Evolutionary conservation across 1,140 invertebrate genomes (phyloP), one percentile per base, ranked within the genome.

Genomic region (Drosophila melanogaster): DNA sequence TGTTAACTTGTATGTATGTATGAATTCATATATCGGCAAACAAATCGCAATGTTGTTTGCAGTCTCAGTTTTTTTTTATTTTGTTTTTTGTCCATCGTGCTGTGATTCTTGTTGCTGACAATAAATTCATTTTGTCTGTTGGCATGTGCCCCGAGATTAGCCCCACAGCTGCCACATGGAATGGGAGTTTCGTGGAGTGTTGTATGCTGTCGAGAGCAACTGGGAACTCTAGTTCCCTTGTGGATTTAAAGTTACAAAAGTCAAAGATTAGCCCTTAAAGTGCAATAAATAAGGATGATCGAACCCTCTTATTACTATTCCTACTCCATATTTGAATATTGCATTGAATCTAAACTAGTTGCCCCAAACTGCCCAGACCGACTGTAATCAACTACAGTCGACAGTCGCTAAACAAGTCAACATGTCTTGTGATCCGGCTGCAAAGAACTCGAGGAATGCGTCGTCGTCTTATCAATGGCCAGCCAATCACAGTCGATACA

Each of bases 391-490:
- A 55, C 62, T 61, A 41, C 55, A 37, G 67, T 38, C 51, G 44
- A 49, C 64, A 69, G 51, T 69, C 66, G 66, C 69, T 53, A 72
- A 72, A 72, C 66, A 59, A 60, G 67, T 73, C 55, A 60, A 51
- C 66, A 41, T 71, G 69, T 53, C 41, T 69, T 19, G 19, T 38
- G 14, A 22, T 58, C 37, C 51, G 56, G 66, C 55, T 44, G 30
- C 35, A 73, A 73, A 73, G 67, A 55, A 73, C 70, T 73, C 43
- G 49, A 30, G 67, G 70, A 73, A 72, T 73, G 70, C 49, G 30
- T 30, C 49, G 30, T 8, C 41, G 66, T 54, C 67, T 73, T 72
- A 73, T 73, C 70, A 73, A 61, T 55, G 26, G 55, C 66, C 70
- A 72, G 69, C 64, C 65, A 72, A 72, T 69, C 65, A 70, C 65